Evolutionary conservation across 2,113 vertebrate genomes (phyloP).

Genomic region (Nothocercus julius): DNA sequence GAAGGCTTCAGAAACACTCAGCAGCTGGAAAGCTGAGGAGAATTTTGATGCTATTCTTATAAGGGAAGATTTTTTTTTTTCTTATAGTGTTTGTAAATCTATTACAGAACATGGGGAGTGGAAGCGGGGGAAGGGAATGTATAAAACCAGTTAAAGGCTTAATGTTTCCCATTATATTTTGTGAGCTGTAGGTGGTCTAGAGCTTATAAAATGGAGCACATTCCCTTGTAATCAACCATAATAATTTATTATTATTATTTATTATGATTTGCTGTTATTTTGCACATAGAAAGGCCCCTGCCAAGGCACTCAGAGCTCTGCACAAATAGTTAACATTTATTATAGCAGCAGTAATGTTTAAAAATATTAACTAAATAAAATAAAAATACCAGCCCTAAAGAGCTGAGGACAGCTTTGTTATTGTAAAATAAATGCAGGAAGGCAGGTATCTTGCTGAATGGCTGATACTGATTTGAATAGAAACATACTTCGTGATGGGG

Average conservation of each 20-base stretch:
- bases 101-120: slow-evolving; percentile 58
- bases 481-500: neutral
- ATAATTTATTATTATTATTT: slow-evolving; percentile 76
- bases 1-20: slow-evolving; percentile 75
- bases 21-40: slow-evolving; percentile 71
- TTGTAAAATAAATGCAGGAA: slow-evolving; percentile 63
- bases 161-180: slow-evolving; percentile 77
- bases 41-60: slow-evolving; percentile 71
- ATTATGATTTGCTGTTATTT: slow-evolving; percentile 68
- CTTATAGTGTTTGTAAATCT: slow-evolving; percentile 66
- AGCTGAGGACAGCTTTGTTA: slow-evolving; percentile 63
- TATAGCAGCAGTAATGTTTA: slow-evolving; percentile 56
- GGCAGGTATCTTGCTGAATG: slow-evolving; percentile 49
- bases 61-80: neutral
- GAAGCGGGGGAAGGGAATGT: slow-evolving; percentile 51
- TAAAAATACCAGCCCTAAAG: slow-evolving; percentile 66
- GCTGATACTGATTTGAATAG: slow-evolving; percentile 60
- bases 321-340: slow-evolving; percentile 67
- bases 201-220: slow-evolving; percentile 72
- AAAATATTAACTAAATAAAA: slow-evolving; percentile 73
- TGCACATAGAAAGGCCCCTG: slow-evolving; percentile 43
- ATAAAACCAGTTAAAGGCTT: slow-evolving; percentile 72
- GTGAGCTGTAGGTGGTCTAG: slow-evolving; percentile 74
- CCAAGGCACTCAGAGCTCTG: slow-evolving; percentile 45
- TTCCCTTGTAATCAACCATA: slow-evolving; percentile 71